These are phyloP conservation scores for Notolepis coatsorum DNA, from an alignment of 2,797 vertebrate species.

Conservation along the genomic window DNA sequence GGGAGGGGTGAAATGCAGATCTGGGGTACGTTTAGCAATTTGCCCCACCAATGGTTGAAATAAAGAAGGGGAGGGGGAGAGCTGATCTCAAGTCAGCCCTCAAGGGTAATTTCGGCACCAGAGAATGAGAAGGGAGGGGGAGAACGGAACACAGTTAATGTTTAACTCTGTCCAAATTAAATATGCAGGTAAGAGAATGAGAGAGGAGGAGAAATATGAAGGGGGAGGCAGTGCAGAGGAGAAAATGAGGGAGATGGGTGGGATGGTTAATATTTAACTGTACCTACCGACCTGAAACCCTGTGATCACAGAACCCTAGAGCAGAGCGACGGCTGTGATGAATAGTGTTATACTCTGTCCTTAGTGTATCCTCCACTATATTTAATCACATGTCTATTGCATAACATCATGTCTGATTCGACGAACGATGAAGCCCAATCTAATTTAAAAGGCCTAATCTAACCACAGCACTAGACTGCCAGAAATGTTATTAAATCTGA, in stretches of 20 bases:
- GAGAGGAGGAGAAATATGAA: not conserved
- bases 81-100: no score
- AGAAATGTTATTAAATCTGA: no score
- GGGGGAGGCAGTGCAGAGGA: not conserved
- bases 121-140: constrained; percentile 23
- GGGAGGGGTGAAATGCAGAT: constrained; percentile 22
- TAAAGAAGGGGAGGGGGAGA: no score
- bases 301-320: not conserved
- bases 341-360: not conserved
- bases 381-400: not conserved
- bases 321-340: not conserved
- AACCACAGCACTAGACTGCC: no score
- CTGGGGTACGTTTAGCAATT: constrained; percentile 24
- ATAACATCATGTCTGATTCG: not conserved
- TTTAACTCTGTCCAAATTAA: no score
- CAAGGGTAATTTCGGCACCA: no score
- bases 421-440: no score
- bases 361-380: not conserved
- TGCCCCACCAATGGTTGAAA: no score
- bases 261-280: constrained; percentile 27
- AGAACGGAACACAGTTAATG: constrained; percentile 5
- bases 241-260: not conserved
- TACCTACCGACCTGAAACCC: not conserved
- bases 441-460: no score
- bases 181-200: constrained; percentile 4